Base-by-base conservation (phyloP, 2,888 invertebrate species). In the Candidula unifasciata region DNA sequence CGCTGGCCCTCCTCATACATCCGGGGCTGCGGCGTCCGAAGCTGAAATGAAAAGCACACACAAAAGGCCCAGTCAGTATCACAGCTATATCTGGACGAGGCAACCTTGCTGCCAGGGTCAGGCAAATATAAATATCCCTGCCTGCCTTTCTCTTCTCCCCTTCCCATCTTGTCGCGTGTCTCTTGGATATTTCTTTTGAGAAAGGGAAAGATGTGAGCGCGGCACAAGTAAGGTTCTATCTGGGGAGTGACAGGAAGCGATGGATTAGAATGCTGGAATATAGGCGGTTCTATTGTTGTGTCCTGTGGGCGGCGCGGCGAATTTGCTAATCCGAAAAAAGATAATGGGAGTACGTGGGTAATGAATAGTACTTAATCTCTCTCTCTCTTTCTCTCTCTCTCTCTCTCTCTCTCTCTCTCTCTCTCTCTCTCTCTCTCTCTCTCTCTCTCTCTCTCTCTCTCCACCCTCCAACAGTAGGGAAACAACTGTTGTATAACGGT, bases 1-100 rank as follows among this genome's bases (percentile, higher is more conserved):
- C 97, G 94, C 96, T 96, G 89, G 96, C 96, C 90, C 97, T 95
- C 88, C 96, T 95, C 89, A 96, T 96, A 93, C 96, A 96, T 93
- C 96, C 96, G 87, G 96, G 96, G 90, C 96, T 96, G 91, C 96
- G 95, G 94, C 96, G 96, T 90, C 97, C 97, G 94, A 97, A 97
- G 95, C 97, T 97, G 95, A 84, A 96, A 74, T 30, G 16, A 74
- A 52, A 74, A 73, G 13, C 54, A 54, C 54, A 54, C 54, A 74
- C 69, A 52, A 44, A 44, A 52, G 13, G 44, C 24, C 54, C 74
- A 18, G 74, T 74, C 18, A 74, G 74, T 33, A 54, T 74, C 73
- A 52, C 10, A 13, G 27, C 74, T 74, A 30, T 52, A 5, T 74
- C 74, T 74, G 52, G 30, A 54, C 52, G 21, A 2, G 74, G 74